phyloP scores from a whole-genome alignment of 2,888 invertebrate genomes.

The Pantelozetes paolii region DNA sequence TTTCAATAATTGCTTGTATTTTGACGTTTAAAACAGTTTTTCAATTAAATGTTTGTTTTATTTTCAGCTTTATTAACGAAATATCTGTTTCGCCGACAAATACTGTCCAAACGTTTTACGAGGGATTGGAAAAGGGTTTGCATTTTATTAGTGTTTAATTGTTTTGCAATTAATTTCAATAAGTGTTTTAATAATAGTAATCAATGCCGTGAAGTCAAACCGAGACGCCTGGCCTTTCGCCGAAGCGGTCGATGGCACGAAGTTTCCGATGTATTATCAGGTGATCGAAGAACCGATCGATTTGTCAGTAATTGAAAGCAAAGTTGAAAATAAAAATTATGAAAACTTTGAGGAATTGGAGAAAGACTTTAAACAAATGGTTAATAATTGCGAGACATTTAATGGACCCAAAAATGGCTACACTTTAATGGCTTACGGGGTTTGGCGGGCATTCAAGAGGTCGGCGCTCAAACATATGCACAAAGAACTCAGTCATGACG shows the following conservation, averaged over 20 bases:
- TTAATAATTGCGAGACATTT: conserved; percentile 84
- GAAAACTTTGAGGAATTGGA: conserved; percentile 73
- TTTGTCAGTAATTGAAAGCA: conserved; percentile 77
- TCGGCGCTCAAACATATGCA: conserved; percentile 14
- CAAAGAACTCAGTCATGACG: conserved; percentile 29
- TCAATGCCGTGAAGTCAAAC: conserved; percentile 79
- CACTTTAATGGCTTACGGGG: conserved; percentile 39
- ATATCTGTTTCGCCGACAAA: background rate
- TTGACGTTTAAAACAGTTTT: background rate
- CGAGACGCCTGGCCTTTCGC: conserved; percentile 92
- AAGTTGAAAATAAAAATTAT: conserved; percentile 75
- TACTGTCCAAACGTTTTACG: background rate
- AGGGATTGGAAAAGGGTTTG: conserved; percentile 3
- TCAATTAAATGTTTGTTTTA: background rate
- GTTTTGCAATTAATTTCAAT: background rate
- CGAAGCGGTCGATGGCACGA: conserved; percentile 86
- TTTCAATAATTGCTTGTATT: background rate
- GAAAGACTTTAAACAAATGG: conserved; percentile 82
- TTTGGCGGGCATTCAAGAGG: conserved; percentile 40
- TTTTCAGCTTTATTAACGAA: conserved; percentile 2
- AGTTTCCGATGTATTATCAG: conserved; percentile 73
- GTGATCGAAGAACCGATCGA: conserved; percentile 71
- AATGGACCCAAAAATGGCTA: conserved; percentile 84
- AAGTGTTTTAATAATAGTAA: conserved; percentile 56
- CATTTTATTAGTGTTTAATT: background rate